These are phyloP conservation scores for Trissoscelio sp. DNA, from an alignment of 2,888 invertebrate species.

Conservation along the genomic window DNA sequence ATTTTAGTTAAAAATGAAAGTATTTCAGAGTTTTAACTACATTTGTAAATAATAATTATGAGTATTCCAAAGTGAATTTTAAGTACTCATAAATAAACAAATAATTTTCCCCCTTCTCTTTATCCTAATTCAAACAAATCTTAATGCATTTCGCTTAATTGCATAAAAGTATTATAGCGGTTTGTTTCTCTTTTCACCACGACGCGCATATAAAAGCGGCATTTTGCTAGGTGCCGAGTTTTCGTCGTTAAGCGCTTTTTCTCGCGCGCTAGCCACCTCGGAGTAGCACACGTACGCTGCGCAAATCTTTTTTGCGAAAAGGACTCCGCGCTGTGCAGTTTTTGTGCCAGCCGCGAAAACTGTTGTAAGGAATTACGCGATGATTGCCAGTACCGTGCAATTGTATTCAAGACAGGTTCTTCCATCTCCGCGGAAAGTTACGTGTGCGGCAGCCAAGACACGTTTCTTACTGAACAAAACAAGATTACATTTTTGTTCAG, in stretches of 20 bases:
- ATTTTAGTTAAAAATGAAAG: no score
- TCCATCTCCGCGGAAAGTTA: slow-evolving; percentile 44
- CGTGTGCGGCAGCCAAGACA: slow-evolving; percentile 40
- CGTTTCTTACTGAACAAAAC: slow-evolving; percentile 44
- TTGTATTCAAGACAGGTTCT: slow-evolving; percentile 58
- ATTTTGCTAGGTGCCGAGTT: slow-evolving; percentile 47
- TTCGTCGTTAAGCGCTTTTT: slow-evolving; percentile 60
- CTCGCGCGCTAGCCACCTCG: slow-evolving; percentile 17
- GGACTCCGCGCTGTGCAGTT: slow-evolving; percentile 38
- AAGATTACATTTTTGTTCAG: slow-evolving; percentile 44
- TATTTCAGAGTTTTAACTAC: no score
- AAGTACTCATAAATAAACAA: no score
- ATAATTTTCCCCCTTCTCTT: no score
- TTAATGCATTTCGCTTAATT: slow-evolving; percentile 48
- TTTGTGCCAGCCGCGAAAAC: slow-evolving; percentile 50
- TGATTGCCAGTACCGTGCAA: slow-evolving; percentile 51
- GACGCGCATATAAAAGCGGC: slow-evolving; percentile 35
- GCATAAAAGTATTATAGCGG: slow-evolving; percentile 38
- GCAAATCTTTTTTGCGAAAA: slow-evolving; percentile 50
- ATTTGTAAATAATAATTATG: no score
- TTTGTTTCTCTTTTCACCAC: slow-evolving; percentile 36
- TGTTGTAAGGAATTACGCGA: slow-evolving; percentile 55
- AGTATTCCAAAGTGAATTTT: no score
- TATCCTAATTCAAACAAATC: neutral
- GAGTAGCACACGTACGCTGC: slow-evolving; percentile 27